A percentile compares a stretch with the other conserved stretches of the same genome.
phyloP scores from a whole-genome alignment of 2,888 invertebrate genomes.

The Apotomis turbidana region DNA sequence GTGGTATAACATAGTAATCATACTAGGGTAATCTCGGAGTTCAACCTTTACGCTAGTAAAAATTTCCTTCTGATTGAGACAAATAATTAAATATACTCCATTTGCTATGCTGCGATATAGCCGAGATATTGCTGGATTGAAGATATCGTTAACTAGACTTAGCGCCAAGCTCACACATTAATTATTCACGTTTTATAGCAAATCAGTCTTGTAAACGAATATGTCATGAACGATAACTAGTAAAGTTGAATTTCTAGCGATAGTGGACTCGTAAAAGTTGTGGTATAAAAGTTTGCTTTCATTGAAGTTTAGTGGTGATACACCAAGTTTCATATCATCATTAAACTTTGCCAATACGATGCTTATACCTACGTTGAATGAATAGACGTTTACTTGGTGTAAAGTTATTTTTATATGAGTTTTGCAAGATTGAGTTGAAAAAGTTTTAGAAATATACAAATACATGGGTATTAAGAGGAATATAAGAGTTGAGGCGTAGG shows the following conservation, averaged over 20 bases:
- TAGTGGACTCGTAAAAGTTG: slow-evolving; percentile 32
- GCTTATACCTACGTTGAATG: slow-evolving; percentile 30
- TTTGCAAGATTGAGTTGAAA: neutral
- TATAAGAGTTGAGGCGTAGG: too few species aligned
- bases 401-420: slow-evolving; percentile 10
- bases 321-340: slow-evolving; percentile 37
- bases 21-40: too few species aligned
- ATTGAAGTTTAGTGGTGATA: slow-evolving; percentile 38
- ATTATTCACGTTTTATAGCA: slow-evolving; percentile 2
- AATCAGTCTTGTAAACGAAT: slow-evolving; percentile 7
- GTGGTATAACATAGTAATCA: too few species aligned
- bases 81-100: too few species aligned
- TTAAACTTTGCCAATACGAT: slow-evolving; percentile 40
- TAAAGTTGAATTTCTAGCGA: slow-evolving; percentile 24
- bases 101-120: too few species aligned
- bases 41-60: too few species aligned
- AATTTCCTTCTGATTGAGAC: too few species aligned
- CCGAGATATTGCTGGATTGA: too few species aligned
- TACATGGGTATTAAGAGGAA: too few species aligned
- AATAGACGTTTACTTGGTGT: slow-evolving; percentile 20
- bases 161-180: neutral
- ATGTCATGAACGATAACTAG: slow-evolving; percentile 23
- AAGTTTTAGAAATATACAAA: slow-evolving; percentile 6
- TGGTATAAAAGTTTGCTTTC: slow-evolving; percentile 35
- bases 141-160: too few species aligned